Percentiles rank a stretch among this genome's conserved stretches.
Conservation (phyloP, 2,113 vertebrate genomes). For the Spea bombifrons region DNA sequence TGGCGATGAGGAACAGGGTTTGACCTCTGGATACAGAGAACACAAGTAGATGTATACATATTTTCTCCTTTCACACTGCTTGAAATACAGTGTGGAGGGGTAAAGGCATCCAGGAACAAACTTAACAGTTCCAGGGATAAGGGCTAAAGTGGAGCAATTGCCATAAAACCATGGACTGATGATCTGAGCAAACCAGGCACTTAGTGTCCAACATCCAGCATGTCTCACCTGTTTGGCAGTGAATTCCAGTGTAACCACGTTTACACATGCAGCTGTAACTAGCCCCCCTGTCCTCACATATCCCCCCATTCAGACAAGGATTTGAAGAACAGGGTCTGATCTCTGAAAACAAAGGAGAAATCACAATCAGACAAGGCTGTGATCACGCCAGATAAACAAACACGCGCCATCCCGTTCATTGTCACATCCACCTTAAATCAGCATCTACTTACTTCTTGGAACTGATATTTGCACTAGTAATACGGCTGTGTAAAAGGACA, state of each 20-base stretch:
- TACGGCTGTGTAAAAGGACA: no score
- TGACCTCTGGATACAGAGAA: constrained; percentile 57
- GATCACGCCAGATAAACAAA: neutral
- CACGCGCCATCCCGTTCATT: neutral
- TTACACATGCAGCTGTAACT: constrained; percentile 65
- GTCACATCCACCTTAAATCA: no score
- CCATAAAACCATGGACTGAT: no score
- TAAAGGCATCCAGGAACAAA: no score
- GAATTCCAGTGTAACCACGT: constrained; percentile 60
- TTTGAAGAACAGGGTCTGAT: neutral
- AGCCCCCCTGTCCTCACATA: constrained; percentile 57
- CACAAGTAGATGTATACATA: neutral
- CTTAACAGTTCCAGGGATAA: no score
- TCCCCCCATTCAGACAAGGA: constrained; percentile 54
- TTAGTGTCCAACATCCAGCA: no score
- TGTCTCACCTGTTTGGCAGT: constrained; percentile 68
- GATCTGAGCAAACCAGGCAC: no score
- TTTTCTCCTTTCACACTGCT: no score
- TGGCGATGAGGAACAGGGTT: constrained; percentile 60
- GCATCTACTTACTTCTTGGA: no score
- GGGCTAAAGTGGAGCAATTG: no score
- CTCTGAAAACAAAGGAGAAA: neutral
- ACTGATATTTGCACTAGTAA: no score
- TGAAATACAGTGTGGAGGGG: no score
- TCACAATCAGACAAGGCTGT: neutral